A percentile compares a stretch with the other conserved stretches of the same genome.
These are phyloP conservation scores for Lordiphosa stackelbergi DNA, from an alignment of 1,140 invertebrate species.

Conservation along the genomic window DNA sequence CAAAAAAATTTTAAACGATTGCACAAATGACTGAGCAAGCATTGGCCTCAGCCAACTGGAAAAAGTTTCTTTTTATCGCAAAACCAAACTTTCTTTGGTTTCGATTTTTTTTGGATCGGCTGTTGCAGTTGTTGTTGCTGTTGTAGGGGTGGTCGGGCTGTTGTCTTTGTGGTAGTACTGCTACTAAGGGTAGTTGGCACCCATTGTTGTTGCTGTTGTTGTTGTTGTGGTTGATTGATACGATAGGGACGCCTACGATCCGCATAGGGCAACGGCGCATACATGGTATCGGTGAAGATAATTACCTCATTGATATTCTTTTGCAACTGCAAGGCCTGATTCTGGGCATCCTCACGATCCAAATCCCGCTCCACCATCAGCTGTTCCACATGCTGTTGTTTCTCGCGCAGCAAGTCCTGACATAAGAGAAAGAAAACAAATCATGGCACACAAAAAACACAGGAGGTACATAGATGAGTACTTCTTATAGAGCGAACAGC, in stretches of 20 bases:
- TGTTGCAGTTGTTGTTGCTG: slow-evolving; percentile 27
- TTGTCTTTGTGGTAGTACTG: slow-evolving; percentile 28
- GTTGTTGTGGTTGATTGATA: slow-evolving; percentile 22
- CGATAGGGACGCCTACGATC: slow-evolving; percentile 60
- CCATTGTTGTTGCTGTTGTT: slow-evolving; percentile 24
- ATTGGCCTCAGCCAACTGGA: slow-evolving; percentile 67
- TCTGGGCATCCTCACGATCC: slow-evolving; percentile 88
- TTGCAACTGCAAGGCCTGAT: slow-evolving; percentile 78
- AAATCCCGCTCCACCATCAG: slow-evolving; percentile 92
- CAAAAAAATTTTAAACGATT: slow-evolving; percentile 13
- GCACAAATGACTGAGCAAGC: slow-evolving; percentile 54
- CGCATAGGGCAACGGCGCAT: slow-evolving; percentile 65
- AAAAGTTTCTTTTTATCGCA: slow-evolving; percentile 76
- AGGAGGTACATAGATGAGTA: background rate
- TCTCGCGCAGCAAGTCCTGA: slow-evolving; percentile 93
- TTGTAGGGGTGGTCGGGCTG: slow-evolving; percentile 30
- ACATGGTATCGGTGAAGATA: slow-evolving; percentile 75
- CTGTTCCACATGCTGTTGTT: slow-evolving; percentile 94
- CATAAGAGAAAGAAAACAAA: slow-evolving; percentile 25
- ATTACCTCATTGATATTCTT: slow-evolving; percentile 77
- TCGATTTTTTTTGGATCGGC: slow-evolving; percentile 27
- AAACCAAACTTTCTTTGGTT: slow-evolving; percentile 76
- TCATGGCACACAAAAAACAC: slow-evolving; percentile 33
- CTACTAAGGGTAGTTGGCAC: slow-evolving; percentile 34
- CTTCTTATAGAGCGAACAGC: background rate